phyloP scores from a whole-genome alignment of 92 coral and sea anemone species.

The Anthopleura xanthogrammica region DNA sequence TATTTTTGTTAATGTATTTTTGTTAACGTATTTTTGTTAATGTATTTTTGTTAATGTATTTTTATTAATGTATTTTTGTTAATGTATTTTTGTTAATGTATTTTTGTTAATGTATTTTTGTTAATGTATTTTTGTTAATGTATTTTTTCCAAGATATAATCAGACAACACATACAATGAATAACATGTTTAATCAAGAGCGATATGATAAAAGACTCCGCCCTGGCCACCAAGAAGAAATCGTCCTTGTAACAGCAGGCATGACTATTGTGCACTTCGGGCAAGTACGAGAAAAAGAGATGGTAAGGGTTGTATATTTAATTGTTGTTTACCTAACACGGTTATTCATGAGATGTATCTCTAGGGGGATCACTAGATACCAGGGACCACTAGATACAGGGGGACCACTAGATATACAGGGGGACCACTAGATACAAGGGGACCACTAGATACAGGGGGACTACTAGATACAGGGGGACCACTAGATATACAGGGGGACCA shows the following conservation, averaged over 20 bases:
- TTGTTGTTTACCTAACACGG: not conserved
- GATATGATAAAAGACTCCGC: conserved; percentile 50
- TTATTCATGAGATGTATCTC: not conserved
- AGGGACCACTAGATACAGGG: too few species aligned
- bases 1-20: too few species aligned
- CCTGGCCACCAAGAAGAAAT: conserved; percentile 23
- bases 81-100: too few species aligned
- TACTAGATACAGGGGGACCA: too few species aligned
- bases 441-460: too few species aligned
- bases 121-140: not conserved
- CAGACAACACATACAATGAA: conserved; percentile 36
- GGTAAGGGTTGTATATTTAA: conserved; percentile 38
- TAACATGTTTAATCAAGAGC: conserved; percentile 33
- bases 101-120: too few species aligned
- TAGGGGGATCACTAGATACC: not conserved
- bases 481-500: too few species aligned
- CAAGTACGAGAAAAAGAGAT: conserved; percentile 70
- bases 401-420: too few species aligned
- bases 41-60: too few species aligned
- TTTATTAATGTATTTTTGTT: too few species aligned
- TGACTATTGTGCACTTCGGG: conserved; percentile 70
- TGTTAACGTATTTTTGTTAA: too few species aligned
- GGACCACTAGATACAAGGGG: too few species aligned
- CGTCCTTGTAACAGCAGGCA: conserved; percentile 55
- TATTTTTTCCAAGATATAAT: conserved; percentile 29